A percentile compares a stretch with the other conserved stretches of the same genome.
Conservation (phyloP, 1,140 invertebrate species). For the Tetragnatha versicolor region DNA sequence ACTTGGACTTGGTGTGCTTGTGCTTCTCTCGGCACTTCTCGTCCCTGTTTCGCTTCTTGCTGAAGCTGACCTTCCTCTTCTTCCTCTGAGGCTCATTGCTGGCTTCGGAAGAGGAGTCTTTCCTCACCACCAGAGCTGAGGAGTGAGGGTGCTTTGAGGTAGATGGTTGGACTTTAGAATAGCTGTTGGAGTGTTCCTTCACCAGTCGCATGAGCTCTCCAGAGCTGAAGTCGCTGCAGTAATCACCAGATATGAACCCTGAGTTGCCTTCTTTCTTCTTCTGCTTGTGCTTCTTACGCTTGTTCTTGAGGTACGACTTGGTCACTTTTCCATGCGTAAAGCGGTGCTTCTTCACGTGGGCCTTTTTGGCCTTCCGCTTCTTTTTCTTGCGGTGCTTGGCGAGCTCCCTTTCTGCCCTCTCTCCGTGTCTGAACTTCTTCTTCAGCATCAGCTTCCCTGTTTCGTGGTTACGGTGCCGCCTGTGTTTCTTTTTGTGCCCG, state of each 20-base stretch:
- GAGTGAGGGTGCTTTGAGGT: slow-evolving; percentile 40
- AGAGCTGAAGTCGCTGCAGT: slow-evolving; percentile 44
- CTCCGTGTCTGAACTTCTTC: slow-evolving; percentile 27
- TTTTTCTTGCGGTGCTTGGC: slow-evolving; percentile 45
- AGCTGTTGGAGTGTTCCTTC: slow-evolving; percentile 46
- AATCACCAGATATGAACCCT: slow-evolving; percentile 41
- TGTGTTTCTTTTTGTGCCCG: slow-evolving; percentile 42
- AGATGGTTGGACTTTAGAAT: slow-evolving; percentile 37
- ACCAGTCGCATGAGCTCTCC: slow-evolving; percentile 33
- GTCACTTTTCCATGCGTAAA: slow-evolving; percentile 33
- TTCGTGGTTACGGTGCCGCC: slow-evolving; percentile 44
- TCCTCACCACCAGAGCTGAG: not conserved
- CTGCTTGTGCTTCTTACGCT: slow-evolving; percentile 40
- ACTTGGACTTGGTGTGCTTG: slow-evolving; percentile 42
- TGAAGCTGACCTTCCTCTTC: slow-evolving; percentile 45
- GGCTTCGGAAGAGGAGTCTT: not conserved
- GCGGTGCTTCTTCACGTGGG: slow-evolving; percentile 33
- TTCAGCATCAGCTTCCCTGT: slow-evolving; percentile 7
- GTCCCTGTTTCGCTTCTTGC: slow-evolving; percentile 22
- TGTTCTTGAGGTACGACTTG: slow-evolving; percentile 24
- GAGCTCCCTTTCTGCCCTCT: slow-evolving; percentile 16
- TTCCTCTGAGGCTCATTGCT: slow-evolving; percentile 28
- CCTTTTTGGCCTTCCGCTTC: slow-evolving; percentile 50
- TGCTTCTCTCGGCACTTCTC: slow-evolving; percentile 40
- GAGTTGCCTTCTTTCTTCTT: slow-evolving; percentile 40